Percentiles rank a stretch among this genome's conserved stretches.
These are phyloP conservation scores for Jaculus jaculus DNA, from an alignment of 2,113 vertebrate species.

Conservation along the genomic window DNA sequence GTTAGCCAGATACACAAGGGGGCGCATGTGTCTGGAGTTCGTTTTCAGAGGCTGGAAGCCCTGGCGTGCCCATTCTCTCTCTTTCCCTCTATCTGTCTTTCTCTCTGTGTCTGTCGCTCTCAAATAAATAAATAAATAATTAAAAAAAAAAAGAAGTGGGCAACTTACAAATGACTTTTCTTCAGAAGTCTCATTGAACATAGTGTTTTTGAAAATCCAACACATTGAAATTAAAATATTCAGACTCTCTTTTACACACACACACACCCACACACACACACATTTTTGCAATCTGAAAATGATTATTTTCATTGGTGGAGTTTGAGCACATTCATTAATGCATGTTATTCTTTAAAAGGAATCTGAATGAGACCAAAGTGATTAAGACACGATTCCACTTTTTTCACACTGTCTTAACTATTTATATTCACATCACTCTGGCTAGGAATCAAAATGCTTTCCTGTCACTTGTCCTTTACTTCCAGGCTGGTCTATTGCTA, in stretches of 20 bases:
- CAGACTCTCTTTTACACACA: background rate
- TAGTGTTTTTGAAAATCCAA: conserved; percentile 42
- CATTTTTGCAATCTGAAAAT: background rate
- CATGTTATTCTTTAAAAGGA: conserved; percentile 2
- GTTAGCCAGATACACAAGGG: too few relatives aligned
- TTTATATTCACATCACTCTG: background rate
- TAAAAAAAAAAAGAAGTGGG: background rate
- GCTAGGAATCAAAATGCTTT: background rate
- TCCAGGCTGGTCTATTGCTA: background rate
- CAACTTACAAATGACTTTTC: background rate
- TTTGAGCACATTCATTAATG: background rate
- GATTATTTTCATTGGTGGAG: background rate
- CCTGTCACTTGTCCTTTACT: background rate
- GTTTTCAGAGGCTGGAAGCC: too few relatives aligned
- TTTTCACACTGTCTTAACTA: background rate
- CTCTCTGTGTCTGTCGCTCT: too few relatives aligned
- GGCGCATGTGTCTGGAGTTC: too few relatives aligned
- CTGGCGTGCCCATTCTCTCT: too few relatives aligned
- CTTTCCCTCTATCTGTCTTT: too few relatives aligned
- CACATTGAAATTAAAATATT: background rate
- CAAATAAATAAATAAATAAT: too few relatives aligned
- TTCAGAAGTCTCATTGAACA: background rate
- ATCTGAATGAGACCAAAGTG: background rate
- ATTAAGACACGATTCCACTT: background rate
- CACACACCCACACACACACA: background rate